A percentile compares a stretch with the other conserved stretches of the same genome.
These are phyloP conservation scores for Diplodus puntazzo DNA, from an alignment of 2,797 vertebrate genomes.

Conservation along the genomic window DNA sequence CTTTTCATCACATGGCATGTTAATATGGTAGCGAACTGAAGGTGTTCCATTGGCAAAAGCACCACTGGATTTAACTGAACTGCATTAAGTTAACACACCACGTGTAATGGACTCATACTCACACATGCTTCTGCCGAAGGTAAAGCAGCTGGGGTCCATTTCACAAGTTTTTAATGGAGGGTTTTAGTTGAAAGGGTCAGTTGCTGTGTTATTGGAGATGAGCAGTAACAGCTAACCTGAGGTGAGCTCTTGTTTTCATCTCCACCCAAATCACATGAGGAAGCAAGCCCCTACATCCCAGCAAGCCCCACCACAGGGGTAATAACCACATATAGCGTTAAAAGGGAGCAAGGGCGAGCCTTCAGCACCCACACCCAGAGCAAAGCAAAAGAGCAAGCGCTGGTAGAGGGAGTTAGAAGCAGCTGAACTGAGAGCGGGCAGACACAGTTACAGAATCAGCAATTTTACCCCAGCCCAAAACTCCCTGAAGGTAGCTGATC, in stretches of 20 bases:
- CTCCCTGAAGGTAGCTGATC: slow-evolving; percentile 36
- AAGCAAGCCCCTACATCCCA: slow-evolving; percentile 78
- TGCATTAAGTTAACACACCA: slow-evolving; percentile 52
- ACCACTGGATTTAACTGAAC: slow-evolving; percentile 24
- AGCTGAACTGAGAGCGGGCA: slow-evolving; percentile 19
- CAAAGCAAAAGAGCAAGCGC: slow-evolving; percentile 54
- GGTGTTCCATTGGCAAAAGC: slow-evolving; percentile 14
- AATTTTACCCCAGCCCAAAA: slow-evolving; percentile 28
- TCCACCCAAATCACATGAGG: slow-evolving; percentile 89
- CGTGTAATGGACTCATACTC: slow-evolving; percentile 87
- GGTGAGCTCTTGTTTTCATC: slow-evolving; percentile 87
- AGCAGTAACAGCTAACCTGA: slow-evolving; percentile 97
- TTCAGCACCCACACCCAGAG: slow-evolving; percentile 62
- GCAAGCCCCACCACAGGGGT: slow-evolving; percentile 75
- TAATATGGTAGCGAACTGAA: slow-evolving; percentile 52
- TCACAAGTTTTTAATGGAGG: slow-evolving; percentile 78
- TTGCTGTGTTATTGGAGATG: slow-evolving; percentile 80
- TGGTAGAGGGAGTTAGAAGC: slow-evolving; percentile 31
- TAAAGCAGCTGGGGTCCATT: slow-evolving; percentile 83
- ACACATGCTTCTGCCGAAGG: slow-evolving; percentile 82
- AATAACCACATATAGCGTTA: not conserved
- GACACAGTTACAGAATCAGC: slow-evolving; percentile 28
- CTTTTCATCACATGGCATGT: slow-evolving; percentile 52
- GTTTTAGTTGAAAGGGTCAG: slow-evolving; percentile 75
- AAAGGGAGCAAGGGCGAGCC: slow-evolving; percentile 32